A percentile compares a stretch with the other conserved stretches of the same genome.
phyloP scores from a whole-genome alignment of 2,888 invertebrate genomes.

The Xylota segnis region DNA sequence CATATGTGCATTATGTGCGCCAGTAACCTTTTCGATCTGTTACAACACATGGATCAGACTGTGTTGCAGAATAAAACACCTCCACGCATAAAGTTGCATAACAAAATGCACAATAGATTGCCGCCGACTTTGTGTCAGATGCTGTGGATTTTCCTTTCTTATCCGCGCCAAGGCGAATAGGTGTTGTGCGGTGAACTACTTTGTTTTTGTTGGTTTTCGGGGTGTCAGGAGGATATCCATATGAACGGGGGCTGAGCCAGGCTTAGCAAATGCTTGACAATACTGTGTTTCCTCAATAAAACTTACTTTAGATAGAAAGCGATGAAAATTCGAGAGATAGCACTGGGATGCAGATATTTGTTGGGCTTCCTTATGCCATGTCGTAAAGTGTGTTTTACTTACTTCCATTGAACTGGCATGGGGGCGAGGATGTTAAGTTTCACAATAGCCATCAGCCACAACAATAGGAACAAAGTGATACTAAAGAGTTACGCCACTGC shows the following conservation, averaged over 20 bases:
- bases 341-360: background rate
- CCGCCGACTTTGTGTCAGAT: conserved; percentile 39
- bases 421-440: too few species aligned
- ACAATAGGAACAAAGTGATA: too few species aligned
- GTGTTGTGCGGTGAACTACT: conserved; percentile 5
- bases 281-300: conserved; percentile 47
- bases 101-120: conserved; percentile 66
- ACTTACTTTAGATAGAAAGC: conserved; percentile 39
- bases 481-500: too few species aligned
- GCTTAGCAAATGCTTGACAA: conserved; percentile 8
- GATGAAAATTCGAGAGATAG: conserved; percentile 1
- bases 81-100: conserved; percentile 67
- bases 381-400: too few species aligned
- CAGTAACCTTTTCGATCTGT: conserved; percentile 71
- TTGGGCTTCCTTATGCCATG: too few species aligned
- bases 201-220: background rate
- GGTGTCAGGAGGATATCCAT: conserved; percentile 27
- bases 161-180: conserved; percentile 21
- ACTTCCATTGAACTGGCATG: too few species aligned
- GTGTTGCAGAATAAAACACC: conserved; percentile 45
- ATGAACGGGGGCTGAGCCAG: conserved; percentile 2
- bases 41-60: conserved; percentile 56
- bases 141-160: conserved; percentile 24
- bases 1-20: conserved; percentile 58
- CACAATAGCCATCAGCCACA: too few species aligned